These are phyloP conservation scores for Melanchra persicariae DNA, from an alignment of 2,888 invertebrate genomes.

Conservation along the genomic window DNA sequence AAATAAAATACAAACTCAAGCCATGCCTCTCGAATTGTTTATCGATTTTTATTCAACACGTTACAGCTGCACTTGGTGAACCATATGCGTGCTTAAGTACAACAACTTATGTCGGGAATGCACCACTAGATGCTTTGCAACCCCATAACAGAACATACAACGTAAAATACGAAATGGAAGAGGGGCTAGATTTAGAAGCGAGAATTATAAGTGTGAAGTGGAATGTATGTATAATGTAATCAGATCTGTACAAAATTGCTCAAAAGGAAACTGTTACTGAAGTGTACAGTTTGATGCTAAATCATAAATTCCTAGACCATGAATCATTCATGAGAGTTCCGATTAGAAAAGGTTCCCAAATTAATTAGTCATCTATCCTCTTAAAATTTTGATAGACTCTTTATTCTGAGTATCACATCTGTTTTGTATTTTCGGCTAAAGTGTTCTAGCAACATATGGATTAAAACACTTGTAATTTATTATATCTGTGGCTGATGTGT, in stretches of 20 bases:
- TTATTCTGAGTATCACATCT: constrained; percentile 62
- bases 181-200: not conserved
- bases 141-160: not conserved
- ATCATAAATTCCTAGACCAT: constrained; percentile 57
- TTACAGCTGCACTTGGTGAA: constrained; percentile 21
- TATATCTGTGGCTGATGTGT: constrained; percentile 18
- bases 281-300: constrained; percentile 40
- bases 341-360: constrained; percentile 68
- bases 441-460: constrained; percentile 57
- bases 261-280: constrained; percentile 44
- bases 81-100: constrained; percentile 32
- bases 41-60: constrained; percentile 23
- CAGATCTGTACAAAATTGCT: constrained; percentile 41
- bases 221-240: constrained; percentile 33
- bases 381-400: constrained; percentile 66
- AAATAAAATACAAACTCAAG: not conserved
- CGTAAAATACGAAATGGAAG: not conserved
- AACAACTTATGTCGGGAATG: constrained; percentile 9
- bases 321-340: constrained; percentile 68
- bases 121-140: constrained; percentile 5
- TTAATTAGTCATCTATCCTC: constrained; percentile 67
- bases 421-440: constrained; percentile 59
- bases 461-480: constrained; percentile 48
- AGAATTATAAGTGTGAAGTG: not conserved
- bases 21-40: constrained; percentile 29